Evolutionary conservation across 2,888 invertebrate genomes (phyloP), one percentile per base, ranked within the genome.

Genomic region (Eupithecia abbreviata): DNA sequence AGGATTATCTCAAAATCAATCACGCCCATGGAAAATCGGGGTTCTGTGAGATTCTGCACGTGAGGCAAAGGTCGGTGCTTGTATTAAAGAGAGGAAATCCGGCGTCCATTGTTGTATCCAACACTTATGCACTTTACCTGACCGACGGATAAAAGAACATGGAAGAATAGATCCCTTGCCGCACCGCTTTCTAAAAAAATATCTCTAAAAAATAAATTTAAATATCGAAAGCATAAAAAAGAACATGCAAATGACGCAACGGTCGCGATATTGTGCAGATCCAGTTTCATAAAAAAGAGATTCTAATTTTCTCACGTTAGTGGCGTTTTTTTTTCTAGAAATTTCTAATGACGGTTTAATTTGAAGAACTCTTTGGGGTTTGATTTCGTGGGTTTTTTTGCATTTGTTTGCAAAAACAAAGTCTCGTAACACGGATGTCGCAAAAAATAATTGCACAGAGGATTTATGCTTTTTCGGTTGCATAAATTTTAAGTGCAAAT

Each of bases 301-400:
- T 83, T 90, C 92, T 95, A 94, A 95, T 95, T 92, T 94, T 95
- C 95, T 93, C 94, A 94, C 94, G 94, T 95, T 93, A 93, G 89
- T 90, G 82, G 78, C 9, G 73, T 76, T 82, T 87, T 89, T 87
- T 89, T 89, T 92, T 92, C 90, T 87, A 85, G 85, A 92, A 91
- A 90, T 90, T 91, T 93, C 89, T 94, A 95, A 95, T 92, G 93
- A 92, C 87, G 91, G 88, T 95, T 95, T 94, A 95, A 95, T 95
- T 95, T 95, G 94, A 92, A 94, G 94, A 91, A 90, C 92, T 89
- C 94, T 95, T 92, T 93, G 94, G 94, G 94, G 95, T 94, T 95
- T 95, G 93, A 92, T 93, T 93, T 89, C 86, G 81, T 81, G 85
- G 82, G 88, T 91, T 93, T 93, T 90, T 87, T 90, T 87, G 82